phyloP scores from a whole-genome alignment of 2,797 vertebrate genomes.

The Myripristis jacobus region DNA sequence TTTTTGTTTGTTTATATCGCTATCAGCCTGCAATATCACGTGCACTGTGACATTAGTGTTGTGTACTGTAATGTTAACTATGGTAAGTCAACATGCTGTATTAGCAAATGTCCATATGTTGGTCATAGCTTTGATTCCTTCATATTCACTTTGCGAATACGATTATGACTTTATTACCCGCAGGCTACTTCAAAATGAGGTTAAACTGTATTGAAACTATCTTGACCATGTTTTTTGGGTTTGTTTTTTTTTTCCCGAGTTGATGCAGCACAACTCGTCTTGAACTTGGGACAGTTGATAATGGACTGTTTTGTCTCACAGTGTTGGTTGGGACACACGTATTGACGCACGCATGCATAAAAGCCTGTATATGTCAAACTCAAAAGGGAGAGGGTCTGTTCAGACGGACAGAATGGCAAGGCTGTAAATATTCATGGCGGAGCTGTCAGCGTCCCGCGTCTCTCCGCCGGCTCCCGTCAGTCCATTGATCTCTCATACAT shows the following conservation, averaged over 20 bases:
- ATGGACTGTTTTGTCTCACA: slow-evolving; percentile 11
- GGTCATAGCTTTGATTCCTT: too few relatives aligned
- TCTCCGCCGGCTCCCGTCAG: slow-evolving; percentile 66
- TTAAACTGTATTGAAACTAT: too few relatives aligned
- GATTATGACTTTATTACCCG: too few relatives aligned
- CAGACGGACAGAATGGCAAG: slow-evolving; percentile 43
- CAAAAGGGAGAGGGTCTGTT: slow-evolving; percentile 16
- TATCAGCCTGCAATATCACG: too few relatives aligned
- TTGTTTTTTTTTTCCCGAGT: neutral
- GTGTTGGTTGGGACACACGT: slow-evolving; percentile 5
- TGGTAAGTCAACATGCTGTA: too few relatives aligned
- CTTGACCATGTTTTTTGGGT: neutral
- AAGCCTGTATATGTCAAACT: slow-evolving; percentile 46
- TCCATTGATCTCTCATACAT: slow-evolving; percentile 73
- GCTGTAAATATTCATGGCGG: slow-evolving; percentile 74
- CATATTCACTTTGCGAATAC: too few relatives aligned
- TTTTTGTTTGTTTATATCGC: too few relatives aligned
- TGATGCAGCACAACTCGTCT: neutral
- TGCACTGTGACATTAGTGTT: too few relatives aligned
- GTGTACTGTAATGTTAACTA: too few relatives aligned
- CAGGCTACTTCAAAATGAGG: too few relatives aligned
- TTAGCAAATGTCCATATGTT: too few relatives aligned
- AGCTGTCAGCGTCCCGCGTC: slow-evolving; percentile 57
- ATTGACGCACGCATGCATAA: slow-evolving; percentile 36
- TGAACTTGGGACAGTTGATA: neutral